Conservation (phyloP, 2,113 vertebrate species). For the Etia nguti region DNA sequence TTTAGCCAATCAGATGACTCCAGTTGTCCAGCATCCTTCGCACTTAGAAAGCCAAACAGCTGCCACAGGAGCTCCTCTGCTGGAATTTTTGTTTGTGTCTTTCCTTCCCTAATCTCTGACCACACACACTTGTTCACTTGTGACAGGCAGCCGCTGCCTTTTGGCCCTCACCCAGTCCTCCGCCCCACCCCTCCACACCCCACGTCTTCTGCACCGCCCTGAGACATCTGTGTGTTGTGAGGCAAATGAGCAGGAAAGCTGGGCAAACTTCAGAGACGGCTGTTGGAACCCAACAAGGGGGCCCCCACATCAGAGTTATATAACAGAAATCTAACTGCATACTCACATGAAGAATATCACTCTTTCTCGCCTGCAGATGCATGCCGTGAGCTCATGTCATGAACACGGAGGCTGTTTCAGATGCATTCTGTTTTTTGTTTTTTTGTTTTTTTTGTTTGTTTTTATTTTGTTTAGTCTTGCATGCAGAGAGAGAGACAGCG, state of each 20-base stretch:
- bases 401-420: slow-evolving; percentile 3
- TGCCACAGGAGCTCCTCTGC: slow-evolving; percentile 71
- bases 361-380: slow-evolving; percentile 17
- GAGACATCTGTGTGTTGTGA: slow-evolving; percentile 55
- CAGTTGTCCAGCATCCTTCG: slow-evolving; percentile 77
- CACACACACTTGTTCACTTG: slow-evolving; percentile 65
- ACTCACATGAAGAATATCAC: slow-evolving; percentile 29
- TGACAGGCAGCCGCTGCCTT: slow-evolving; percentile 56
- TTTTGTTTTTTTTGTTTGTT: accelerated
- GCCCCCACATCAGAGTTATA: slow-evolving; percentile 42
- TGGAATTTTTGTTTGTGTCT: slow-evolving; percentile 51
- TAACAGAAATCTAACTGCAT: slow-evolving; percentile 32
- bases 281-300: slow-evolving; percentile 48
- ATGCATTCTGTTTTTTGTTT: not conserved
- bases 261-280: slow-evolving; percentile 51
- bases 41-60: slow-evolving; percentile 73
- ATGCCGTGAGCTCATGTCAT: not conserved
- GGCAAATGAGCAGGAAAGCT: slow-evolving; percentile 38
- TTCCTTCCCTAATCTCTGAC: slow-evolving; percentile 69
- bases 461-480: not conserved
- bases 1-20: slow-evolving; percentile 70
- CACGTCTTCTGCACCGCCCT: slow-evolving; percentile 15
- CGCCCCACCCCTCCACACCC: not conserved
- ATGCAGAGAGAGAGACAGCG: not conserved
- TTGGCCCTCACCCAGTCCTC: slow-evolving; percentile 27